phyloP scores from a whole-genome alignment of 2,888 invertebrate genomes.

The Cryptophagus acutangulus region DNA sequence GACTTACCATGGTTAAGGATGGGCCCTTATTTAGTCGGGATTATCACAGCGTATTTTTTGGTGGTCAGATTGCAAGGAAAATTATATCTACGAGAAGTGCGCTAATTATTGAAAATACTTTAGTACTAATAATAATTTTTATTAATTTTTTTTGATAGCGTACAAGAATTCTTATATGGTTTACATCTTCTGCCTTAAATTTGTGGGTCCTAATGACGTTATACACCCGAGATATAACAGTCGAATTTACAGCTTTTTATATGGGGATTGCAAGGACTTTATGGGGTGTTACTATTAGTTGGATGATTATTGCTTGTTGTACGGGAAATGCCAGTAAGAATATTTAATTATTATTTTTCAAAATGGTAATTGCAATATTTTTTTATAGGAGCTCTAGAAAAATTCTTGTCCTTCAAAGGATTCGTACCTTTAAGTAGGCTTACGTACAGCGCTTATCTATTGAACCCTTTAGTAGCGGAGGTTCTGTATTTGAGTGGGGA shows the following conservation, averaged over 20 bases:
- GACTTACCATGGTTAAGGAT: conserved; percentile 52
- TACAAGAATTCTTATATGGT: conserved; percentile 39
- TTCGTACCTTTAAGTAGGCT: conserved; percentile 50
- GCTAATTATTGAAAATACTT: not conserved
- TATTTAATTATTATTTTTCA: conserved; percentile 1
- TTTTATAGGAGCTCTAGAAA: conserved; percentile 46
- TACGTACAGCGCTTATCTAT: conserved; percentile 55
- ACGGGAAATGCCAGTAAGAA: conserved; percentile 51
- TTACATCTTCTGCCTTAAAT: conserved; percentile 43
- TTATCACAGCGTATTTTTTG: conserved; percentile 49
- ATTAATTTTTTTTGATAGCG: conserved; percentile 20
- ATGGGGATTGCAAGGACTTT: conserved; percentile 51
- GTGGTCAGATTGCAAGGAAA: conserved; percentile 39
- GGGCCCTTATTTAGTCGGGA: conserved; percentile 51
- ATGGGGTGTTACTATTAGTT: conserved; percentile 54
- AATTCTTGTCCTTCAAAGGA: conserved; percentile 41
- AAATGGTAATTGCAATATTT: conserved; percentile 21
- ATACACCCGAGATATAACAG: conserved; percentile 46
- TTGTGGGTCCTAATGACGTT: conserved; percentile 47
- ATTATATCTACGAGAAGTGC: conserved; percentile 35
- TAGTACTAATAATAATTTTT: conserved; percentile 4
- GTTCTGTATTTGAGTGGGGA: conserved; percentile 46
- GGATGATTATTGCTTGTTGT: conserved; percentile 55
- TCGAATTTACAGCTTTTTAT: conserved; percentile 49
- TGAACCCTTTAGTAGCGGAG: conserved; percentile 55